Conservation (phyloP, 2,797 vertebrate genomes). For the Acropternis orthonyx region DNA sequence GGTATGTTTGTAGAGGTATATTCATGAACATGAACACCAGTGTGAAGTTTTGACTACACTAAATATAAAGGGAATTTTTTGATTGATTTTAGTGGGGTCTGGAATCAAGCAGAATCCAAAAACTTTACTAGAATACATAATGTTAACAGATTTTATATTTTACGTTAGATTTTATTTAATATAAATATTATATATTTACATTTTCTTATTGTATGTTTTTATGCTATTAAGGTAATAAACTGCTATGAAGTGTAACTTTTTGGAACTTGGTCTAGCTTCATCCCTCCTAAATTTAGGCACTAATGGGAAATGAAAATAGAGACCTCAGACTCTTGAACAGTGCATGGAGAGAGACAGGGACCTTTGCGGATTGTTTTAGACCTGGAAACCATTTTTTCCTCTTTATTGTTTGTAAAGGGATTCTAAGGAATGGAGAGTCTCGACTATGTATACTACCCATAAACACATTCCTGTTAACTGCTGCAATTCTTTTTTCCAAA, state of each 20-base stretch:
- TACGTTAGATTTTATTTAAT: neutral
- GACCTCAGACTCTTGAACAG: neutral
- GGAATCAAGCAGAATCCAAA: neutral
- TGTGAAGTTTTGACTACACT: neutral
- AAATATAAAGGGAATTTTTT: neutral
- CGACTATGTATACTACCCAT: neutral
- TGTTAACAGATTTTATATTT: neutral
- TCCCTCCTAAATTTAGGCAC: neutral
- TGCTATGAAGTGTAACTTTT: neutral
- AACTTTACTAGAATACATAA: neutral
- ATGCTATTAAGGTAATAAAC: neutral
- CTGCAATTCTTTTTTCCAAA: neutral
- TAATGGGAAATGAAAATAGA: neutral
- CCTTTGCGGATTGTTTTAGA: neutral
- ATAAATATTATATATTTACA: neutral
- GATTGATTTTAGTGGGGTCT: neutral
- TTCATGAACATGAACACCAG: neutral
- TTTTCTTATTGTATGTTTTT: neutral
- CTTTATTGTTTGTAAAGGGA: neutral
- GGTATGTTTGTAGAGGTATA: neutral
- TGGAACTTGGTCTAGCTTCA: neutral
- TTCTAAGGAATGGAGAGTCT: neutral
- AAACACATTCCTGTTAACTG: neutral
- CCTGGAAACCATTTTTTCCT: neutral
- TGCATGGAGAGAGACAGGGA: neutral